Conservation (phyloP, 1,140 invertebrate genomes). For the Psilanteris sp. region DNA sequence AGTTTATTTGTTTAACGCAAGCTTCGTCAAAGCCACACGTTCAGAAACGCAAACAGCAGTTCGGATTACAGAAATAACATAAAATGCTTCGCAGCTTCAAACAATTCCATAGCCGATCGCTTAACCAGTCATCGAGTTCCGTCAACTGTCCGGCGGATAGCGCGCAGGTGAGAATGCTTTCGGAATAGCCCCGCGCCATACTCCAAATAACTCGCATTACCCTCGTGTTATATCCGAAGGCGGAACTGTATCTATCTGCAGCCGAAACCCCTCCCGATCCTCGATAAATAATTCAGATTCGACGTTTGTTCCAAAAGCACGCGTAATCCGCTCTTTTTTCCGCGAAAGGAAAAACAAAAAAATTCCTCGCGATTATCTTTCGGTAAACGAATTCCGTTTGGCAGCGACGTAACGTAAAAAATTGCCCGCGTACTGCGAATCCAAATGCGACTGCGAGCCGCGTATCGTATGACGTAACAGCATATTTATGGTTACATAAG, state of each 20-base stretch:
- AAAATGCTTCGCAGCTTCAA: not conserved
- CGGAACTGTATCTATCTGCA: conserved; percentile 2
- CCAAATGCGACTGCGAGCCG: conserved; percentile 28
- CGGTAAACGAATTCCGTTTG: conserved; percentile 28
- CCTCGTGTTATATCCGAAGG: conserved; percentile 3
- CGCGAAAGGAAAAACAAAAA: too few relatives aligned
- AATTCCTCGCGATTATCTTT: conserved; percentile 1
- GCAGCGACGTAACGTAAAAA: conserved; percentile 13
- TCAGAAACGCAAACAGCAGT: not conserved
- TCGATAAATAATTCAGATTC: conserved; percentile 12
- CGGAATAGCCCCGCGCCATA: conserved; percentile 14
- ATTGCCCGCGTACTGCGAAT: conserved; percentile 29
- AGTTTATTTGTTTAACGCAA: not conserved
- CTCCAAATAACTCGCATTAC: conserved; percentile 38
- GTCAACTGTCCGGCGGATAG: conserved; percentile 12
- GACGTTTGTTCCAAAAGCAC: conserved; percentile 2
- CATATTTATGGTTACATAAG: conserved; percentile 57
- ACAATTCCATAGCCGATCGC: not conserved
- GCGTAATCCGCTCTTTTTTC: too few relatives aligned
- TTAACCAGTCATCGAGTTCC: not conserved
- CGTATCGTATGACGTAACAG: conserved; percentile 42
- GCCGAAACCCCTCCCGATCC: not conserved
- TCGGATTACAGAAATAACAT: not conserved
- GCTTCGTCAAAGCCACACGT: too few relatives aligned
- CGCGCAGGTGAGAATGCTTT: conserved; percentile 33